Base-by-base conservation (phyloP, 2,888 invertebrate genomes). In the Branchellion lobata region DNA sequence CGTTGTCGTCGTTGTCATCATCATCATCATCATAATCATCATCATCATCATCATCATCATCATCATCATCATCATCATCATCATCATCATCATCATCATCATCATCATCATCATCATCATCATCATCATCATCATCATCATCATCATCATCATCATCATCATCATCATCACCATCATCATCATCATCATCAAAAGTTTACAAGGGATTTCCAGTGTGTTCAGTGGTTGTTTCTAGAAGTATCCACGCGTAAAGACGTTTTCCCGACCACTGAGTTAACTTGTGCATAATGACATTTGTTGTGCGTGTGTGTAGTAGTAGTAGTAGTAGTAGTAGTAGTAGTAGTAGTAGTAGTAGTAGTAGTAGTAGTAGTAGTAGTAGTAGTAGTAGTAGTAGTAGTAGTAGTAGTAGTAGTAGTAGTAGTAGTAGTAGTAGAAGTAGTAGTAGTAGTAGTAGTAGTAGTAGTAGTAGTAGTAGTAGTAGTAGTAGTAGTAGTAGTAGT, bases 271-370 rank as follows among this genome's bases (percentile, higher is more conserved):
- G 71, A 29, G 31, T 71, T 71, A 71, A 27, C n/a, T 18, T 71
- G n/a, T 14, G 71, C 31, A n/a, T 14, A 14, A 21, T 14, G 14
- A 21, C 14, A 51, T 14, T 14, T 51, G 53, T 51, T 51, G 21
- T 51, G 21, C n/a, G 14, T 51, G 14, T 51, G 14, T 14, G 71
- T 33, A 71, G 71, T 71, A 71, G 71, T 33, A 33, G 71, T 71
- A 71, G 71, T 33, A 71, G 71, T 71, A 71, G 71, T 33, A 71
- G 71, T 71, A 33, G 71, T 33, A 71, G 71, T 71, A 71, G 71
- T 33, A 33, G 71, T 71, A 71, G 71, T 33, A 71, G 71, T 71
- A 71, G 71, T 33, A 71, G 71, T 31, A 71, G 71, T 33, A 71
- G 71, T 33, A 71, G 71, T 33, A 71, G 71, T 71, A 71, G 71